Percentiles rank a stretch among this genome's conserved stretches.
Conservation (phyloP, 1,140 invertebrate species). For the Drosophila repletoides region DNA sequence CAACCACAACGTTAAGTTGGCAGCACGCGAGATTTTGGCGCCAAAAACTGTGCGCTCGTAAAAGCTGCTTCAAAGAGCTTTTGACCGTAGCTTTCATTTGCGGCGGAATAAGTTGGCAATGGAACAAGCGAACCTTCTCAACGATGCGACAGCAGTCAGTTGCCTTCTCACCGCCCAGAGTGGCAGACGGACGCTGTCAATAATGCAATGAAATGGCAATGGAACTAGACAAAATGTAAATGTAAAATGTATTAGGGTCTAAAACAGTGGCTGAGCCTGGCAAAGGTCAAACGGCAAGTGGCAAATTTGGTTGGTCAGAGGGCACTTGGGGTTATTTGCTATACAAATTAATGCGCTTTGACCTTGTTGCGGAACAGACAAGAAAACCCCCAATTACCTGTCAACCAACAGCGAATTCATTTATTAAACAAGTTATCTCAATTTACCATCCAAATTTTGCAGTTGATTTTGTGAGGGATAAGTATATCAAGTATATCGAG, state of each 20-base stretch:
- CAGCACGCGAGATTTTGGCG: conserved; percentile 46
- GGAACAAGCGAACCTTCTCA: conserved; percentile 18
- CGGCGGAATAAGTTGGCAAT: conserved; percentile 36
- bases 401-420: background rate
- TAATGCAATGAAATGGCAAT: no score
- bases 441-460: background rate
- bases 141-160: conserved; percentile 10
- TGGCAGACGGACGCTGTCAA: no score
- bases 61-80: conserved; percentile 31
- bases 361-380: background rate
- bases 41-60: conserved; percentile 37
- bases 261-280: background rate
- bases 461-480: no score
- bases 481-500: no score
- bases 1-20: conserved; percentile 15
- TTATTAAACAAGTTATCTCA: background rate
- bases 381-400: background rate
- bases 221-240: background rate
- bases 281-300: conserved; percentile 25
- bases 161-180: background rate
- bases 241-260: no score
- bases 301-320: background rate
- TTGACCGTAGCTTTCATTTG: conserved; percentile 15
- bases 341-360: conserved; percentile 12
- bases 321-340: conserved; percentile 9